phyloP scores from a whole-genome alignment of 1,140 invertebrate genomes.

The Akabosia matsudoensis region DNA sequence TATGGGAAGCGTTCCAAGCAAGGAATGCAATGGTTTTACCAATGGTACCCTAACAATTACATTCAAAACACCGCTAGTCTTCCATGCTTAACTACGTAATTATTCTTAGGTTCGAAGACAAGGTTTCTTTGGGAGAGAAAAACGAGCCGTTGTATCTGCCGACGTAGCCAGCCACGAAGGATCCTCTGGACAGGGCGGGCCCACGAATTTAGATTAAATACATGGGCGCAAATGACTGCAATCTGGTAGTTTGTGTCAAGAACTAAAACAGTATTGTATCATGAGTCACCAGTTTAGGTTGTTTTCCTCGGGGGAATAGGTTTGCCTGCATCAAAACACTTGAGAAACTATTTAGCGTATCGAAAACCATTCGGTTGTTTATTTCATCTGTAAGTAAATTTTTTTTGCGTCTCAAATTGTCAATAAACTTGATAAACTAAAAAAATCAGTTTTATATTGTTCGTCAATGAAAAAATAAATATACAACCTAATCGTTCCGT shows the following conservation, averaged over 20 bases:
- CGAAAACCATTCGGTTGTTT: no score
- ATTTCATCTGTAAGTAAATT: neutral
- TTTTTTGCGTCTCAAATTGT: neutral
- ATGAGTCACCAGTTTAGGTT: neutral
- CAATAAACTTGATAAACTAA: slow-evolving; percentile 6
- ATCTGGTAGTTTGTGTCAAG: neutral
- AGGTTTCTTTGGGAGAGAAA: slow-evolving; percentile 10
- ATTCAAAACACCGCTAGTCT: neutral
- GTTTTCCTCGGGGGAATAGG: neutral
- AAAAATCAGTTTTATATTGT: no score
- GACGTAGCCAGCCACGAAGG: neutral
- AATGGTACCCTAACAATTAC: slow-evolving; percentile 55
- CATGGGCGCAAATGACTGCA: neutral
- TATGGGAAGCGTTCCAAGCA: slow-evolving; percentile 70
- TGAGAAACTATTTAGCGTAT: no score
- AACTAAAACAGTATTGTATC: neutral
- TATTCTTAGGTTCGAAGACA: neutral
- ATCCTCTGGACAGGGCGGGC: neutral
- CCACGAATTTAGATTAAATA: neutral
- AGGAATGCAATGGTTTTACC: slow-evolving; percentile 65
- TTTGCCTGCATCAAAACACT: slow-evolving; percentile 14
- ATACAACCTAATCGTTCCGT: no score
- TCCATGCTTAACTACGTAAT: neutral
- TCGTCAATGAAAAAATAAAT: no score
- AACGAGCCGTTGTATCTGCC: neutral